Conservation (phyloP, 2,113 vertebrate genomes). For the Sphyrna mokarran region DNA sequence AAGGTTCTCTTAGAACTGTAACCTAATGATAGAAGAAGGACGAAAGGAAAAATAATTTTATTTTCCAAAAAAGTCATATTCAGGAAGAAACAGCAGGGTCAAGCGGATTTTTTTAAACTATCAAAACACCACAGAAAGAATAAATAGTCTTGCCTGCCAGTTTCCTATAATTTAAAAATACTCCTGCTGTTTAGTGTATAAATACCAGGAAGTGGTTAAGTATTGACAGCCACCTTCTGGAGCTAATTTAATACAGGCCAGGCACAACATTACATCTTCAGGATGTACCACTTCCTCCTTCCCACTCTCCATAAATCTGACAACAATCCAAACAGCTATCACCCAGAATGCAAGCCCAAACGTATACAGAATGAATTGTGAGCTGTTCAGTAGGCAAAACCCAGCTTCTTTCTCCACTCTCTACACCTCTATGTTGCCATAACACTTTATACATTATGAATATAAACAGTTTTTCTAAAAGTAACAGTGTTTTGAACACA, state of each 20-base stretch:
- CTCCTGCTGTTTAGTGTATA: neutral
- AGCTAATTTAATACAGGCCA: neutral
- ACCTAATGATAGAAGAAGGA: neutral
- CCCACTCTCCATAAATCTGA: neutral
- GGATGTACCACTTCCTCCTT: constrained; percentile 20
- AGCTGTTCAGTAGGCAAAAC: neutral
- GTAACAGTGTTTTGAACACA: neutral
- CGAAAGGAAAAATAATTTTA: neutral
- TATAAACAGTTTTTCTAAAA: constrained; percentile 10
- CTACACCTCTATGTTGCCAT: neutral
- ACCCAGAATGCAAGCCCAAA: neutral
- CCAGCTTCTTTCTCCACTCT: neutral
- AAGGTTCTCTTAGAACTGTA: neutral
- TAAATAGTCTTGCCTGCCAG: constrained; percentile 13
- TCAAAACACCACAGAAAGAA: constrained; percentile 24
- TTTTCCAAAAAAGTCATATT: constrained; percentile 5
- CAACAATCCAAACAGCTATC: constrained; percentile 11
- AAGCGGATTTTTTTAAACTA: neutral
- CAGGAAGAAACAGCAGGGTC: constrained; percentile 27
- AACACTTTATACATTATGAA: neutral
- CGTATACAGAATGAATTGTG: neutral
- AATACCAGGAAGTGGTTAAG: constrained; percentile 29
- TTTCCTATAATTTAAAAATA: constrained; percentile 31
- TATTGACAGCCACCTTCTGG: neutral
- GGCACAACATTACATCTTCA: neutral